phyloP scores from a whole-genome alignment of 2,797 vertebrate genomes.

The Platalea minor region DNA sequence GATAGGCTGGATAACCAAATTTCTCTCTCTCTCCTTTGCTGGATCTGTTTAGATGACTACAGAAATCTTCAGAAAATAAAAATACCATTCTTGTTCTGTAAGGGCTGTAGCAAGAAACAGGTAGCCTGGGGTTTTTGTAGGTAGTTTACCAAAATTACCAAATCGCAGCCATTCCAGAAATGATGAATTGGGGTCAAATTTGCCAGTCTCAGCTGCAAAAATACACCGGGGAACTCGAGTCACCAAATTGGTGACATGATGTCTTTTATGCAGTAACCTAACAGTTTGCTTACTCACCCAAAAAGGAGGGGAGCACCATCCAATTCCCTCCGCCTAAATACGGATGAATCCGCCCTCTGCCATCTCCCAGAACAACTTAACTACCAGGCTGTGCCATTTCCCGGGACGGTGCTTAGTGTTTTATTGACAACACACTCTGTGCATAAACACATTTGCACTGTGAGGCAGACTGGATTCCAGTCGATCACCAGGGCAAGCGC shows the following conservation, averaged over 20 bases:
- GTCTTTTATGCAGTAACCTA: neutral
- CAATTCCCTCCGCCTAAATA: neutral
- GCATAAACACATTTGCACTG: neutral
- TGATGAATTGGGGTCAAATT: neutral
- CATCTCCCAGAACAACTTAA: constrained; percentile 23
- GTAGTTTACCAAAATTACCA: neutral
- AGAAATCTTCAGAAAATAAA: neutral
- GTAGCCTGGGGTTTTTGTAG: neutral
- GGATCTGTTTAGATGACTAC: neutral
- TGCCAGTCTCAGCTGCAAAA: neutral
- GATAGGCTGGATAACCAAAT: neutral
- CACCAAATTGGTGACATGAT: neutral
- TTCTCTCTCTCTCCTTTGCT: neutral
- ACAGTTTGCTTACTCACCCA: neutral
- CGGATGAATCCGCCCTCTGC: neutral
- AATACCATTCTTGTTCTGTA: neutral
- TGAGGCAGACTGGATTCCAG: neutral
- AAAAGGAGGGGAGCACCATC: neutral
- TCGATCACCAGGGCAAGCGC: neutral
- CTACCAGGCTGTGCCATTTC: neutral
- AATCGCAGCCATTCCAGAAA: neutral
- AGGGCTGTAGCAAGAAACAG: neutral
- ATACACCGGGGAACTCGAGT: neutral
- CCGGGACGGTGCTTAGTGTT: accelerated
- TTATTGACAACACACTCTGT: neutral